A percentile compares a stretch with the other conserved stretches of the same genome.
These are phyloP conservation scores for Steinernema feltiae DNA, from an alignment of 1,140 invertebrate species.

Conservation along the genomic window DNA sequence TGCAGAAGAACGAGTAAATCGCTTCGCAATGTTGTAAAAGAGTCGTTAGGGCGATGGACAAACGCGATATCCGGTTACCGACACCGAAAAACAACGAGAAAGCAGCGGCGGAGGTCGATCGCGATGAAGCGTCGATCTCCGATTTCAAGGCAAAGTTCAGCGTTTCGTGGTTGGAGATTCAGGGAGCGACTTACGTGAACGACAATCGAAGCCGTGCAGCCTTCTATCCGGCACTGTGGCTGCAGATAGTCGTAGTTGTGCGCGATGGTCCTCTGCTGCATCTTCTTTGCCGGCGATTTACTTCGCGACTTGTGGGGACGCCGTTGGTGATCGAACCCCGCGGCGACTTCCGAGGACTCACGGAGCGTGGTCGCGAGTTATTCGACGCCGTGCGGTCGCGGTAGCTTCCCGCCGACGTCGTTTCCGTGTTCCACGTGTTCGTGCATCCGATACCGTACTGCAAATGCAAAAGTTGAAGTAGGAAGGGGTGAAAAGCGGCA, in stretches of 20 bases:
- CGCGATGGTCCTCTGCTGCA: slow-evolving; percentile 16
- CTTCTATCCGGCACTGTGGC: slow-evolving; percentile 51
- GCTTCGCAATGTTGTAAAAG: slow-evolving; percentile 2
- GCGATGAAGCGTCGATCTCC: too few species aligned
- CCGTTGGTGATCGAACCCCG: not conserved
- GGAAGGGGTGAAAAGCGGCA: not conserved
- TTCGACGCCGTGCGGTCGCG: not conserved
- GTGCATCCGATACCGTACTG: slow-evolving; percentile 7
- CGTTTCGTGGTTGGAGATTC: too few species aligned
- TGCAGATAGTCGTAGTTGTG: slow-evolving; percentile 51
- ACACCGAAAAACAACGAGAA: slow-evolving; percentile 17
- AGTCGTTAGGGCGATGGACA: not conserved
- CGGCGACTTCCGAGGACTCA: slow-evolving; percentile 3
- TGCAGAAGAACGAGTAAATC: slow-evolving; percentile 23
- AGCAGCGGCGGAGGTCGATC: not conserved
- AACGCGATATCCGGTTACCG: not conserved
- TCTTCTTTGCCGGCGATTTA: slow-evolving; percentile 29
- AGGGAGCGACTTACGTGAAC: slow-evolving; percentile 52
- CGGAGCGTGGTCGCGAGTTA: not conserved
- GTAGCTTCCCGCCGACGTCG: not conserved
- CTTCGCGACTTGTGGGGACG: slow-evolving; percentile 2
- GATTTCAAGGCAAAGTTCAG: too few species aligned
- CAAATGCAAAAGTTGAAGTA: not conserved
- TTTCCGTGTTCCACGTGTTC: slow-evolving; percentile 11
- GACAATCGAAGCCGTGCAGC: slow-evolving; percentile 51